Evolutionary conservation across 2,113 vertebrate species (phyloP), one percentile per base, ranked within the genome.

Genomic region (Leptodactylus fuscus): DNA sequence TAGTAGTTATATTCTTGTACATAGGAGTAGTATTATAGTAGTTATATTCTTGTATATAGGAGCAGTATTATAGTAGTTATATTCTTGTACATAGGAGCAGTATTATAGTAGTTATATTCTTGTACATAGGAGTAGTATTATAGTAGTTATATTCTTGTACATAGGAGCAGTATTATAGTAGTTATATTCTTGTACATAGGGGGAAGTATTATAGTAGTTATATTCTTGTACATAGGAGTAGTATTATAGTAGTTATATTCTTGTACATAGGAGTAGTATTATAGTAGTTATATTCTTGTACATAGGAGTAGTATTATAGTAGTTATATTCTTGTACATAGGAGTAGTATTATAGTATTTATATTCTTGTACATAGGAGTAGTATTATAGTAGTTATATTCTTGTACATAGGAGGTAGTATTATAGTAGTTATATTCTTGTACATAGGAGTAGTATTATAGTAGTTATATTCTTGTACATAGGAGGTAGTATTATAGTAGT

Each of bases 31-130:
- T 29, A 65, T 65, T 58, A 65, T 65, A 65, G 24, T 29, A 65
- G 60, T 65, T 67, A 67, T 67, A 67, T 67, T 34, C n/a, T 34
- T 67, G 29, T 67, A 34, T 3, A 67, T 34, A 67, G 27, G 62
- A 4, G 27, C 62, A 67, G 62, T 67, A 67, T 67, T 67, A 67
- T 34, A 67, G 29, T 67, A 67, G 62, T 34, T 67, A 67, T 67
- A 67, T 67, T 34, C n/a, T 34, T 67, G 29, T 67, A 34, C 11
- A 67, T 34, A 67, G 62, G 62, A 34, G 62, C 62, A 67, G 62
- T 67, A 67, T 67, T 67, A 67, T 67, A 67, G 62, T 67, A 67
- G 29, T 67, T 34, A 34, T 67, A 67, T 67, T 67, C 15, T 67
- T 62, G 58, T 62, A 62, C 3, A 62, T 62, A 62, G 24, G 58